Conservation (phyloP, 1,140 invertebrate genomes). For the Hylaeus anthracinus region DNA sequence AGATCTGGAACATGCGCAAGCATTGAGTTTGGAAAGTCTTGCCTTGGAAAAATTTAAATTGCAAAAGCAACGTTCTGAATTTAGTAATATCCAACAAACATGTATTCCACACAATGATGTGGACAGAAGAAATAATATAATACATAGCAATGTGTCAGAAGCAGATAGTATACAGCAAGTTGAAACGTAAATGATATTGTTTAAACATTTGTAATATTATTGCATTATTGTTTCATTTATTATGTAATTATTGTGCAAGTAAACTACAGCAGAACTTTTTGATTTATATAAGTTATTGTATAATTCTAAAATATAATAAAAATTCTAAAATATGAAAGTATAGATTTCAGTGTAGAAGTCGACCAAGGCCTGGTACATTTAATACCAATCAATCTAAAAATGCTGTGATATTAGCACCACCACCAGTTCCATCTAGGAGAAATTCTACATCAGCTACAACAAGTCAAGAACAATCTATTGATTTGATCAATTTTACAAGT, state of each 20-base stretch:
- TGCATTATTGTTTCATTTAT: background rate
- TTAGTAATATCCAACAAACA: constrained; percentile 55
- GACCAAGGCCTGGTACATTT: constrained; percentile 81
- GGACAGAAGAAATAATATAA: constrained; percentile 57
- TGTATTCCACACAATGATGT: constrained; percentile 61
- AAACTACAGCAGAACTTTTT: no score
- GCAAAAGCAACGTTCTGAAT: constrained; percentile 81
- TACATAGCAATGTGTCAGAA: constrained; percentile 53
- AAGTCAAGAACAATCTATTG: constrained; percentile 81
- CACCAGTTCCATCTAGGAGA: constrained; percentile 79
- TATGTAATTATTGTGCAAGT: background rate
- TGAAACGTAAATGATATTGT: constrained; percentile 68
- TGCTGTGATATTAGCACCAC: constrained; percentile 80
- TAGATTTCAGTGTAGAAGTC: constrained; percentile 77
- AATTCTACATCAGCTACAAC: constrained; percentile 80
- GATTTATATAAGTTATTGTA: no score
- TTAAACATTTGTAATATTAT: constrained; percentile 9
- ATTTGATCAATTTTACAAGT: constrained; percentile 89
- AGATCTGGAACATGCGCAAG: constrained; percentile 92
- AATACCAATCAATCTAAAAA: constrained; percentile 77
- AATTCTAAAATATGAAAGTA: constrained; percentile 7
- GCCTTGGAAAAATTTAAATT: constrained; percentile 90
- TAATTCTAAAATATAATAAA: background rate
- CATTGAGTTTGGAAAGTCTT: constrained; percentile 91
- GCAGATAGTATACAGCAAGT: constrained; percentile 58